phyloP scores from a whole-genome alignment of 2,113 vertebrate genomes.

The Leuciscus idus region DNA sequence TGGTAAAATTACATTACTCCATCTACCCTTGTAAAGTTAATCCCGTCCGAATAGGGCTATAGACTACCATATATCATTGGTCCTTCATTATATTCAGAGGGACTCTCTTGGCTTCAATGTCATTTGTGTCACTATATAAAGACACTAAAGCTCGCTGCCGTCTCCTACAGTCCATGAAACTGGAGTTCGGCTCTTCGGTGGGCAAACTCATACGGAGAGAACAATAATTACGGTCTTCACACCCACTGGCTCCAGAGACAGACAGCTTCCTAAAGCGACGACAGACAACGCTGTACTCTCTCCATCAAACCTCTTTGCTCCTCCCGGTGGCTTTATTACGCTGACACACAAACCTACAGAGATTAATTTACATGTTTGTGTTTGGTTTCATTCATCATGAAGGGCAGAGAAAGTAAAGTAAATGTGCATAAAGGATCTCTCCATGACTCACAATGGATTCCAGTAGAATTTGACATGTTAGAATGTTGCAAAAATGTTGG shows the following conservation, averaged over 20 bases:
- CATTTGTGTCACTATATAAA: conserved; percentile 29
- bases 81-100: neutral
- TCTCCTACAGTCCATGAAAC: neutral
- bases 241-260: conserved; percentile 70
- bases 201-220: neutral
- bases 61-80: neutral
- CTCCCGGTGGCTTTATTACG: conserved; percentile 50
- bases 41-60: too few species aligned
- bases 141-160: neutral
- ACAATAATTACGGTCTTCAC: conserved; percentile 73
- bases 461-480: neutral
- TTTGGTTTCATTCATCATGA: neutral
- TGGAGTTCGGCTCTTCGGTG: neutral
- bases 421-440: neutral
- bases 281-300: conserved; percentile 55
- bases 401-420: neutral
- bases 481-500: neutral
- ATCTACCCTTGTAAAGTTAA: too few species aligned
- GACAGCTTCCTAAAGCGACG: conserved; percentile 67
- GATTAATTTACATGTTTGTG: neutral
- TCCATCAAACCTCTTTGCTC: neutral
- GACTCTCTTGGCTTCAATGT: neutral
- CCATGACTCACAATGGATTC: neutral
- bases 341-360: conserved; percentile 14
- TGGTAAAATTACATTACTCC: too few species aligned